Evolutionary conservation across 1,140 invertebrate genomes (phyloP), one percentile per base, ranked within the genome.

Genomic region (Phthorimaea operculella): DNA sequence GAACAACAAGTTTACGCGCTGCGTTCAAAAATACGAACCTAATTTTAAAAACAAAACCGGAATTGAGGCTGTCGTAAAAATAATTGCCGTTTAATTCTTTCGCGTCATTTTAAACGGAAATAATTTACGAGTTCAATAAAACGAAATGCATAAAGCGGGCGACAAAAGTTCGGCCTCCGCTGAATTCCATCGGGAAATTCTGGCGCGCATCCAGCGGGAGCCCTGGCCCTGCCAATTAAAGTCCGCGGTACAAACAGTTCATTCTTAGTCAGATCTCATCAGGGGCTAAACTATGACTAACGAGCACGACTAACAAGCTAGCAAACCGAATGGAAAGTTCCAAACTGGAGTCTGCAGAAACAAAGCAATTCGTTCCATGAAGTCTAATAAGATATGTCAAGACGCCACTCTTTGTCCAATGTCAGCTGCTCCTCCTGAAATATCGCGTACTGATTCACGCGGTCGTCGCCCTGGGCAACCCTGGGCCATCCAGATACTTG

Each of bases 161-260:
- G 45, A 47, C 45, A 47, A 47, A 47, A 47, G 45, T 47, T 47
- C 45, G 15, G 45, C 45, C 16, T 11, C 16, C 8, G 9, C 11
- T 16, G 45, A 47, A 47, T 47, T 47, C 45, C 45, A 8, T 10
- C 45, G 9, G 45, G 17, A 11, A 47, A 47, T 47, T 16, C 15
- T 47, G 45, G 45, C 45, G 15, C 5, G 15, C 45, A 15, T 15
- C 45, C 45, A 47, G 17, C 15, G 45, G 11, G 3, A 2, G 36
- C 36, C 36, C 36, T 39, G 36, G 6, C 6, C 33, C 33, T n/a
- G 47, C 62, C 64, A 70, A 70, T 67, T 67, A 65, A 64, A 59
- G 52, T 60, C 52, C 57, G 62, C 51, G 21, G 36, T 39, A 39
- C 36, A 39, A 52, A 52, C 44, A 55, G 54, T 54, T 57, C 59